These are phyloP conservation scores for Eutrigla gurnardus DNA, from an alignment of 2,797 vertebrate genomes.

Conservation along the genomic window DNA sequence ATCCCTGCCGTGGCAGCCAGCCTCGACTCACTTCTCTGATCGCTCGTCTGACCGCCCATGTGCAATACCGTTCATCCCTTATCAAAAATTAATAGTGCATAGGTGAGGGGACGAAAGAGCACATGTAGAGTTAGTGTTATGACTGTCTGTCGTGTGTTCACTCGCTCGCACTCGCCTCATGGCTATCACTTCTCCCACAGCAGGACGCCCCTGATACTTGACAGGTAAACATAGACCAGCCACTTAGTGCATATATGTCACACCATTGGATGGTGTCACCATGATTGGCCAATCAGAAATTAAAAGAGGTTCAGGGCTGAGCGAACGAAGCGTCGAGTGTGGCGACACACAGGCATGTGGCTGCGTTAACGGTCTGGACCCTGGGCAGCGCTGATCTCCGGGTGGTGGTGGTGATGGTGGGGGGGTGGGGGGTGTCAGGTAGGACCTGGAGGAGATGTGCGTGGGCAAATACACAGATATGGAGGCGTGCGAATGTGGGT, in stretches of 20 bases:
- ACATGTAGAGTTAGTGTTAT: slow-evolving; percentile 80
- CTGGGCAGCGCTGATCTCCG: slow-evolving; percentile 35
- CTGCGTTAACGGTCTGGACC: slow-evolving; percentile 54
- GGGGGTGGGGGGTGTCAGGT: slow-evolving; percentile 7
- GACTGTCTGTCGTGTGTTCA: slow-evolving; percentile 70
- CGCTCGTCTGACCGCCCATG: slow-evolving; percentile 69
- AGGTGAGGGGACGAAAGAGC: slow-evolving; percentile 80
- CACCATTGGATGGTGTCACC: slow-evolving; percentile 75
- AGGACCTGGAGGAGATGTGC: slow-evolving; percentile 45
- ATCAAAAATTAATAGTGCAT: slow-evolving; percentile 82
- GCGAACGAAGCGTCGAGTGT: slow-evolving; percentile 57
- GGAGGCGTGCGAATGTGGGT: slow-evolving; percentile 53
- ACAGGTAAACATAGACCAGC: slow-evolving; percentile 81
- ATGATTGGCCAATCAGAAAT: slow-evolving; percentile 78
- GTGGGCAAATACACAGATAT: slow-evolving; percentile 34
- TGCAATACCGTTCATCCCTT: slow-evolving; percentile 81
- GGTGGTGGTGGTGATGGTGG: slow-evolving; percentile 21
- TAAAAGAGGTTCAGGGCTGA: slow-evolving; percentile 66
- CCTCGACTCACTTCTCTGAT: slow-evolving; percentile 52
- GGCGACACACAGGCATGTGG: slow-evolving; percentile 55
- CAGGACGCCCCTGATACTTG: slow-evolving; percentile 70
- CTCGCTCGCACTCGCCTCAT: slow-evolving; percentile 66
- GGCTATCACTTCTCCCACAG: slow-evolving; percentile 72
- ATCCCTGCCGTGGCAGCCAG: slow-evolving; percentile 44
- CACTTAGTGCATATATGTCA: slow-evolving; percentile 81